phyloP scores from a whole-genome alignment of 2,888 invertebrate species.

The Pteria penguin region DNA sequence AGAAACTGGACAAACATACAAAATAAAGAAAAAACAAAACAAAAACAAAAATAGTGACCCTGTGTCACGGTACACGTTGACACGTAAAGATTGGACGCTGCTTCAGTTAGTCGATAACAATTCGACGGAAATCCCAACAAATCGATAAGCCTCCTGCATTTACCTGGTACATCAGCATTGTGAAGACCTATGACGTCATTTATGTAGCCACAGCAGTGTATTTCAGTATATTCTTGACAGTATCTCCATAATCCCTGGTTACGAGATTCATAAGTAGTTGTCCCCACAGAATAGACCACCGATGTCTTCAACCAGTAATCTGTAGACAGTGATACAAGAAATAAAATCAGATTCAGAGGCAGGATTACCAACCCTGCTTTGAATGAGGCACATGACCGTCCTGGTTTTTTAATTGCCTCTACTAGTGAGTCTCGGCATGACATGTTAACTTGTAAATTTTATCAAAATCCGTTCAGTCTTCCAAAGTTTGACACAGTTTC shows the following conservation, averaged over 20 bases:
- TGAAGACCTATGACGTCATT: constrained; percentile 8
- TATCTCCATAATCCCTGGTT: constrained; percentile 6
- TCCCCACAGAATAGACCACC: not conserved
- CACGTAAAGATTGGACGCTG: no score
- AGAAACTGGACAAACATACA: no score
- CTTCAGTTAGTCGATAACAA: no score
- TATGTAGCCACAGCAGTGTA: constrained; percentile 8
- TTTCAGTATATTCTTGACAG: not conserved
- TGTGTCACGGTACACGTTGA: no score
- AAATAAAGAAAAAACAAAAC: no score
- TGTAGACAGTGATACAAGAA: not conserved
- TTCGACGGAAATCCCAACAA: no score
- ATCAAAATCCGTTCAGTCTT: no score
- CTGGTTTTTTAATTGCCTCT: not conserved
- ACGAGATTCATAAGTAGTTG: not conserved
- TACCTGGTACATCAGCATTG: not conserved
- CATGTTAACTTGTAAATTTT: no score
- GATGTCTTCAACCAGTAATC: constrained; percentile 10
- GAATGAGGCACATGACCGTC: not conserved
- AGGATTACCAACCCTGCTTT: not conserved
- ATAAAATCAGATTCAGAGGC: not conserved
- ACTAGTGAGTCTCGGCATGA: not conserved
- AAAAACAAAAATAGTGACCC: no score
- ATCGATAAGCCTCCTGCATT: no score
- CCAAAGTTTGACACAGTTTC: no score